Evolutionary conservation across 2,888 invertebrate genomes (phyloP).

Genomic region (Melanostoma scalare): DNA sequence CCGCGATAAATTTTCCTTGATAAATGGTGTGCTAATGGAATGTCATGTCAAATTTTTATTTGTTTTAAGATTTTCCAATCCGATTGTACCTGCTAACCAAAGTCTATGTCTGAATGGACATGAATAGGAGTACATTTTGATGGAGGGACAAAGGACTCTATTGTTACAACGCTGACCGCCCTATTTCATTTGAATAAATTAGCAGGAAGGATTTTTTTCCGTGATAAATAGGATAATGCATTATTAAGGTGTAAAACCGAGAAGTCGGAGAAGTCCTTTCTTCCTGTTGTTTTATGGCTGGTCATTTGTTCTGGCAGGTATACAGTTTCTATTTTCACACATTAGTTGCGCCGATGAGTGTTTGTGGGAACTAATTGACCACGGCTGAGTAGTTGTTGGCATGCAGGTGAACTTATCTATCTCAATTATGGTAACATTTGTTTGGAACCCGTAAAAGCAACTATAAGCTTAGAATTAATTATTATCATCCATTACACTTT

Average conservation of each 20-base stretch:
- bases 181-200: slow-evolving; percentile 60
- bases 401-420: slow-evolving; percentile 60
- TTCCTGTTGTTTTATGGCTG: slow-evolving; percentile 31
- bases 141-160: slow-evolving; percentile 77
- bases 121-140: slow-evolving; percentile 19
- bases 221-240: slow-evolving; percentile 54
- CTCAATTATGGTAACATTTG: slow-evolving; percentile 70
- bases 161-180: slow-evolving; percentile 68
- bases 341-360: slow-evolving; percentile 25
- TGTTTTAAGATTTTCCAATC: slow-evolving; percentile 75
- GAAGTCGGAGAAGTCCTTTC: slow-evolving; percentile 56
- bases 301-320: slow-evolving; percentile 35
- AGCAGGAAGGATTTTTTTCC: slow-evolving; percentile 33
- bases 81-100: slow-evolving; percentile 42
- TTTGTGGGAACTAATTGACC: slow-evolving; percentile 60
- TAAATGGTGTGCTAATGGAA: slow-evolving; percentile 81
- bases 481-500: slow-evolving; percentile 26
- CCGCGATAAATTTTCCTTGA: slow-evolving; percentile 75
- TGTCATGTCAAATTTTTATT: slow-evolving; percentile 80
- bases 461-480: slow-evolving; percentile 59
- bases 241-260: slow-evolving; percentile 42
- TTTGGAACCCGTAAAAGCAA: slow-evolving; percentile 8
- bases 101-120: slow-evolving; percentile 66
- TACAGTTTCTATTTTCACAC: slow-evolving; percentile 48
- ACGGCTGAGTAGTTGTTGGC: slow-evolving; percentile 29